phyloP scores from a whole-genome alignment of 2,888 invertebrate species.

The Agrenia bidenticulata region DNA sequence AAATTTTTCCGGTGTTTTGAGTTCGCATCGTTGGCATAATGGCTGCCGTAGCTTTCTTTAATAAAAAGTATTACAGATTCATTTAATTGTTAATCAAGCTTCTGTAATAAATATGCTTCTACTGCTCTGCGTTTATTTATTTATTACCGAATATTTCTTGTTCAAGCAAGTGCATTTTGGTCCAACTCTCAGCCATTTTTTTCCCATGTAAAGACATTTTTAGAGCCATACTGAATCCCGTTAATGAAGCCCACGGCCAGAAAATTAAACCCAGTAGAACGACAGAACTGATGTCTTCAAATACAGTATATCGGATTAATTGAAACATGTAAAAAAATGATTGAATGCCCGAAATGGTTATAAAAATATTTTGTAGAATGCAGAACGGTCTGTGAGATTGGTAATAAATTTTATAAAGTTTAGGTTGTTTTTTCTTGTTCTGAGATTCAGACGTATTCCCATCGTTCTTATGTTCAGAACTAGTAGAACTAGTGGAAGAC shows the following conservation, averaged over 20 bases:
- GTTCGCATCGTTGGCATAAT: too few species aligned
- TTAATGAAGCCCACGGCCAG: background rate
- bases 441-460: too few species aligned
- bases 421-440: too few species aligned
- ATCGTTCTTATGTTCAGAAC: too few species aligned
- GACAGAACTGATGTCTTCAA: background rate
- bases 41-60: too few species aligned
- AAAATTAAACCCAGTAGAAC: background rate
- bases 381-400: background rate
- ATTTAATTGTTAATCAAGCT: too few species aligned
- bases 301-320: background rate
- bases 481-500: background rate
- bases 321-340: background rate
- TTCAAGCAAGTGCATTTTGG: background rate
- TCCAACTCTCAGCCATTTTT: background rate
- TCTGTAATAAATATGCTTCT: too few species aligned
- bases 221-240: background rate
- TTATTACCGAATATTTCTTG: conserved; percentile 4
- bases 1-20: too few species aligned
- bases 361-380: background rate
- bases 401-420: background rate
- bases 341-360: background rate
- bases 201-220: background rate
- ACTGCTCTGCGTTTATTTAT: too few species aligned
- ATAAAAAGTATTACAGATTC: too few species aligned